Evolutionary conservation across 2,113 vertebrate genomes (phyloP).

Genomic region (Protobothrops mucrosquamatus): DNA sequence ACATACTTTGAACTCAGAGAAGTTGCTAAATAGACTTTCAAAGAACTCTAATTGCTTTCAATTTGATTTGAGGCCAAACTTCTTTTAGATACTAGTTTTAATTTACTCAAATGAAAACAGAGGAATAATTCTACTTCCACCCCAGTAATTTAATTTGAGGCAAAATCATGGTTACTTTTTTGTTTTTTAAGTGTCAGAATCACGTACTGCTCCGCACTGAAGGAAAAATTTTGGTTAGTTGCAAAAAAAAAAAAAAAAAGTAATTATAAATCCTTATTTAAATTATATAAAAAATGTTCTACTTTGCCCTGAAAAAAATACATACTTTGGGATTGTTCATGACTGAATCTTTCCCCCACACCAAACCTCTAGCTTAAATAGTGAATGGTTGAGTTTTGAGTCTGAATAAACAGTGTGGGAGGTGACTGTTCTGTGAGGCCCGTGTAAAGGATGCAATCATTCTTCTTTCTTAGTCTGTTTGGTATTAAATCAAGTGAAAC

Average conservation of each 20-base stretch:
- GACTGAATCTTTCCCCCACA: conserved; percentile 54
- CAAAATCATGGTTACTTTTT: background rate
- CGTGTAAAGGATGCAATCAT: conserved; percentile 77
- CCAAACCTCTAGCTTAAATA: conserved; percentile 71
- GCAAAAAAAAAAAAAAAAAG: conserved; percentile 16
- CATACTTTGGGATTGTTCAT: conserved; percentile 71
- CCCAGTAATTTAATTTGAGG: conserved; percentile 32
- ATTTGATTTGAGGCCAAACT: background rate
- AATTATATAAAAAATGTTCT: conserved; percentile 55
- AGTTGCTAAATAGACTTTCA: background rate
- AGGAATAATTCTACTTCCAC: conserved; percentile 24
- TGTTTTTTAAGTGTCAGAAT: background rate
- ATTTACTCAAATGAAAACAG: conserved; percentile 37
- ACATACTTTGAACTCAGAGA: background rate
- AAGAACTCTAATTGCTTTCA: background rate
- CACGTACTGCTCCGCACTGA: background rate
- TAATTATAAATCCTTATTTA: conserved; percentile 60
- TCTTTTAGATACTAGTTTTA: conserved; percentile 8
- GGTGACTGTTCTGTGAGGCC: conserved; percentile 81
- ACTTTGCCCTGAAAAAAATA: conserved; percentile 64
- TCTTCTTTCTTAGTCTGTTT: conserved; percentile 68
- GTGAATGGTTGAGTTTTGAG: conserved; percentile 80
- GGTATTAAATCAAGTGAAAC: conserved; percentile 78
- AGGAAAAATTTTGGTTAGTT: conserved; percentile 59
- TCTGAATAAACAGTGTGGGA: conserved; percentile 87